A percentile compares a stretch with the other conserved stretches of the same genome.
Evolutionary conservation across 2,888 invertebrate species (phyloP).

Genomic region (Scrobipalpa atriplicella): DNA sequence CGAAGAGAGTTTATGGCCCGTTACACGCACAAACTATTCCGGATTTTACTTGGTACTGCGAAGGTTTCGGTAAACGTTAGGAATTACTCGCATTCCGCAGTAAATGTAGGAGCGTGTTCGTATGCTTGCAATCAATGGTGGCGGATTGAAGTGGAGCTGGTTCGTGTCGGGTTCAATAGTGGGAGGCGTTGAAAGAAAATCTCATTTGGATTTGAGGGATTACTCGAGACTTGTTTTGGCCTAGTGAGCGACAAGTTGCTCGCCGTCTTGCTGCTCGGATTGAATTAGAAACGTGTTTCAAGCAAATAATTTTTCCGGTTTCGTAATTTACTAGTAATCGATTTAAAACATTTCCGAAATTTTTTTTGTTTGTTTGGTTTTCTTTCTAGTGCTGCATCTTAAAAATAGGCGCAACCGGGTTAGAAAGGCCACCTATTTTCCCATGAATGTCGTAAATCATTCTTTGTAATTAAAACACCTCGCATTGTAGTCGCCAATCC

Average conservation of each 20-base stretch:
- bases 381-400: too few species aligned
- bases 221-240: constrained; percentile 79
- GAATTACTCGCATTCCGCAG: constrained; percentile 1
- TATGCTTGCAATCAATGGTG: not conserved
- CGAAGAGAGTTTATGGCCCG: constrained; percentile 53
- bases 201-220: constrained; percentile 82
- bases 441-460: too few species aligned
- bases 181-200: constrained; percentile 77
- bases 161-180: constrained; percentile 58
- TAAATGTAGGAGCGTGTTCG: constrained; percentile 16
- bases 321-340: too few species aligned
- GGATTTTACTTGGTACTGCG: constrained; percentile 15
- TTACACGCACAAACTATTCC: constrained; percentile 42
- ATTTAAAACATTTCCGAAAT: too few species aligned
- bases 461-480: too few species aligned
- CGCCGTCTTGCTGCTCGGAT: constrained; percentile 63
- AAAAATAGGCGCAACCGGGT: too few species aligned
- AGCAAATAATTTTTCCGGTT: constrained; percentile 50
- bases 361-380: too few species aligned
- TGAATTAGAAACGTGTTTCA: constrained; percentile 59
- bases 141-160: constrained; percentile 55
- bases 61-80: constrained; percentile 18
- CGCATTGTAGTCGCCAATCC: too few species aligned
- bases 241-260: constrained; percentile 61
- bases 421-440: too few species aligned